A percentile compares a stretch with the other conserved stretches of the same genome.
phyloP scores from a whole-genome alignment of 2,113 vertebrate species.

The Corynorhinus townsendii region DNA sequence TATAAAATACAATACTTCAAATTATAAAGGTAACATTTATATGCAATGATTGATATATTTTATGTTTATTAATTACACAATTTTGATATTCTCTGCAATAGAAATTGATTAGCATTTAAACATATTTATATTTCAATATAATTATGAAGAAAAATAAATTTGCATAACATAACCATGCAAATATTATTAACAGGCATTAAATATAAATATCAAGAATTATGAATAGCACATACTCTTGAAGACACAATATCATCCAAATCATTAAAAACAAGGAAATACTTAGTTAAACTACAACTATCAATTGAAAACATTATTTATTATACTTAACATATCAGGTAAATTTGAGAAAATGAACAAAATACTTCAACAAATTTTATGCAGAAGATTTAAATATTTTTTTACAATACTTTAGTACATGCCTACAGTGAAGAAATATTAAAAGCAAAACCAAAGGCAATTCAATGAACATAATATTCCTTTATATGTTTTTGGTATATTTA shows the following conservation, averaged over 20 bases:
- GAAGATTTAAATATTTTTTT: neutral
- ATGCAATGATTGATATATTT: conserved; percentile 50
- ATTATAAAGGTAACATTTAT: conserved; percentile 48
- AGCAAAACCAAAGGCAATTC: neutral
- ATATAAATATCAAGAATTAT: neutral
- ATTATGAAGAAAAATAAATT: conserved; percentile 69
- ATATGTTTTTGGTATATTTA: neutral
- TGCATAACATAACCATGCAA: conserved; percentile 56
- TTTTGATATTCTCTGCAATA: conserved; percentile 34
- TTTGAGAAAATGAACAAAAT: neutral
- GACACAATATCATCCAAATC: neutral
- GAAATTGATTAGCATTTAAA: conserved; percentile 35
- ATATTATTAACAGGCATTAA: conserved; percentile 68
- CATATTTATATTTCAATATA: conserved; percentile 57
- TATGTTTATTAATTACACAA: conserved; percentile 69
- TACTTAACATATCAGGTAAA: neutral
- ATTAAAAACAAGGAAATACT: neutral
- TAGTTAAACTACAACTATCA: neutral
- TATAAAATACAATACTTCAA: conserved; percentile 44
- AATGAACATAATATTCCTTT: neutral
- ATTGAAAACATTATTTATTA: neutral
- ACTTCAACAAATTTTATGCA: neutral
- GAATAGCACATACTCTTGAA: neutral
- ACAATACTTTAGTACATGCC: neutral
- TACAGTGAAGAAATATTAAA: neutral